These are phyloP conservation scores for Lasioglossum morio DNA, from an alignment of 2,888 invertebrate species.

Conservation along the genomic window DNA sequence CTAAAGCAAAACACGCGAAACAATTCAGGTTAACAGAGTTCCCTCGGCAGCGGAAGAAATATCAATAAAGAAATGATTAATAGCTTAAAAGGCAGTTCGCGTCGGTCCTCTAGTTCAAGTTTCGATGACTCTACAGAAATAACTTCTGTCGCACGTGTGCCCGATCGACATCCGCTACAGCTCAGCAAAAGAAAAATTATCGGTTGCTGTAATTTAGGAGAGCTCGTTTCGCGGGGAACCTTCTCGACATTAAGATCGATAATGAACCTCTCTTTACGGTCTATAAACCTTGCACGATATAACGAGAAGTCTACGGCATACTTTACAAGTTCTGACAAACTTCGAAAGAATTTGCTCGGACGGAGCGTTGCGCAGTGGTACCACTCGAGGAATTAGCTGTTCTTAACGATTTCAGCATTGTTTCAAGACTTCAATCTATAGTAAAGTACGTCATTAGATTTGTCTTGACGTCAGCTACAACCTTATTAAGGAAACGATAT, in stretches of 20 bases:
- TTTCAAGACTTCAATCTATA: too few relatives aligned
- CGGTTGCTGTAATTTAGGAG: not conserved
- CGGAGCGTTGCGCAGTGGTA: not conserved
- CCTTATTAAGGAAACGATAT: too few relatives aligned
- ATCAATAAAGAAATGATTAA: not conserved
- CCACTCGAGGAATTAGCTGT: too few relatives aligned
- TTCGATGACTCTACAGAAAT: not conserved
- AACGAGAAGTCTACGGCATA: not conserved
- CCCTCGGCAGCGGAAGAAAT: not conserved
- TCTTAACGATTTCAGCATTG: too few relatives aligned
- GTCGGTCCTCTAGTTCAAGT: not conserved
- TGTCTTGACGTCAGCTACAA: too few relatives aligned
- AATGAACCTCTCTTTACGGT: not conserved
- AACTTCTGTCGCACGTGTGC: not conserved
- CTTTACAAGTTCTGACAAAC: not conserved
- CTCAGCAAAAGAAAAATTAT: not conserved
- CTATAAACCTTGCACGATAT: not conserved
- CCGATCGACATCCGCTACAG: not conserved
- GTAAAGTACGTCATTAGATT: too few relatives aligned
- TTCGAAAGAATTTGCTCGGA: not conserved
- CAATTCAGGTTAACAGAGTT: not conserved
- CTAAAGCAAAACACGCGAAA: too few relatives aligned
- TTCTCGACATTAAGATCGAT: not conserved
- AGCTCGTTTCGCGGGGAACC: not conserved
- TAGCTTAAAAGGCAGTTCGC: not conserved